A percentile compares a stretch with the other conserved stretches of the same genome.
Conservation (phyloP, 2,113 vertebrate species). For the Ageneiosus marmoratus region DNA sequence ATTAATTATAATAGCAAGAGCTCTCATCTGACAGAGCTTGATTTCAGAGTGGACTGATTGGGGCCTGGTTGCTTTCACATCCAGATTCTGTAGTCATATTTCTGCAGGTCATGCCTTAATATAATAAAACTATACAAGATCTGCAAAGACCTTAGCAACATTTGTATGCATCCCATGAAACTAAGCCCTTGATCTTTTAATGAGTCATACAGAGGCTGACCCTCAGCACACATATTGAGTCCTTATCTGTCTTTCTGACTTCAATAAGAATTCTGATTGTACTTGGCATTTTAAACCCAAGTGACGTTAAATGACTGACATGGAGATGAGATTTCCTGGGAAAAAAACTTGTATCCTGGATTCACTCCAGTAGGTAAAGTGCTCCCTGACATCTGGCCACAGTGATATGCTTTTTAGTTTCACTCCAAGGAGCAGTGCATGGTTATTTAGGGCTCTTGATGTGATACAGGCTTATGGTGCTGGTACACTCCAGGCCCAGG, state of each 20-base stretch:
- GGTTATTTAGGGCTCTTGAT: conserved; percentile 3
- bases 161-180: not conserved
- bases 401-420: conserved; percentile 37
- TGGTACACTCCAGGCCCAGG: conserved; percentile 15
- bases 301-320: not conserved
- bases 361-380: conserved; percentile 14
- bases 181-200: not conserved
- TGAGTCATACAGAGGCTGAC: not conserved
- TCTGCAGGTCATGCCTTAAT: not conserved
- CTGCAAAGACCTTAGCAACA: not conserved
- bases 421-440: not conserved
- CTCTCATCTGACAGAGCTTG: not conserved
- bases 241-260: conserved; percentile 4
- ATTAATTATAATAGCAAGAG: not conserved
- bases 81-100: not conserved
- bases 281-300: not conserved
- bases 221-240: conserved; percentile 9
- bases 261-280: not conserved
- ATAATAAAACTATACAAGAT: not conserved
- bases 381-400: conserved; percentile 14
- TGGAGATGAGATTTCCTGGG: not conserved
- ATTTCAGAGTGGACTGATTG: not conserved
- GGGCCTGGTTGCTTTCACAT: conserved; percentile 6
- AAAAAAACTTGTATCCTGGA: not conserved
- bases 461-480: not conserved